phyloP scores from a whole-genome alignment of 1,140 invertebrate genomes.

The Calliopsis andreniformis region DNA sequence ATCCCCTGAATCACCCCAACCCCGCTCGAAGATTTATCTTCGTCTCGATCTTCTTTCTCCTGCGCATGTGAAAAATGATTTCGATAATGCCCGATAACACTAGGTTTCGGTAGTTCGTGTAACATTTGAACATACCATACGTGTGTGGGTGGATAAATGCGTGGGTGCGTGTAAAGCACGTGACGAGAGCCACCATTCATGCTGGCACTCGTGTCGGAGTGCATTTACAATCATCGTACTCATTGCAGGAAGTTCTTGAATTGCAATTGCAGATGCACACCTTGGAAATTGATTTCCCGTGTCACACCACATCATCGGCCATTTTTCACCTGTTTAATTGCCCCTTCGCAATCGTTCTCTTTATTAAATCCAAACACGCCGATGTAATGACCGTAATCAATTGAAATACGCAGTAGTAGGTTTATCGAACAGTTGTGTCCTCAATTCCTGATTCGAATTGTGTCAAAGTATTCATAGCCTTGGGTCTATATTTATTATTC shows the following conservation, averaged over 20 bases:
- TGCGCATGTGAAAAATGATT: constrained; percentile 12
- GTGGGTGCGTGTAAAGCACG: constrained; percentile 31
- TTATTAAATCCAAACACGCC: constrained; percentile 28
- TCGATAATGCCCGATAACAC: constrained; percentile 7
- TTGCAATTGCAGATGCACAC: constrained; percentile 18
- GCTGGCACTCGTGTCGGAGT: constrained; percentile 28
- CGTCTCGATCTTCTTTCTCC: not conserved
- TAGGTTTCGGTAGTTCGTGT: not conserved
- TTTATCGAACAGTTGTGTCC: not conserved
- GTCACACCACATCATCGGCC: not conserved
- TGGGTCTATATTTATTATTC: no score
- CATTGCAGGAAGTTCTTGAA: constrained; percentile 33
- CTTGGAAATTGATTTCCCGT: constrained; percentile 43
- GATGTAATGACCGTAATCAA: not conserved
- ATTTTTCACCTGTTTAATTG: constrained; percentile 31
- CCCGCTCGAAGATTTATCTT: constrained; percentile 5
- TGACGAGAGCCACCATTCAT: constrained; percentile 44
- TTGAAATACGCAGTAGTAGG: not conserved
- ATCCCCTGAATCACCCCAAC: not conserved
- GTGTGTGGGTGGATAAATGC: not conserved
- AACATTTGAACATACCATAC: constrained; percentile 7
- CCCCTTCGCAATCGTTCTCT: not conserved
- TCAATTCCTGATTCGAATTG: not conserved
- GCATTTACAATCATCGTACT: constrained; percentile 46
- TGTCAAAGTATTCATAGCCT: no score